These are phyloP conservation scores for Leptinotarsa lineolata DNA, from an alignment of 1,140 invertebrate genomes.

Conservation along the genomic window DNA sequence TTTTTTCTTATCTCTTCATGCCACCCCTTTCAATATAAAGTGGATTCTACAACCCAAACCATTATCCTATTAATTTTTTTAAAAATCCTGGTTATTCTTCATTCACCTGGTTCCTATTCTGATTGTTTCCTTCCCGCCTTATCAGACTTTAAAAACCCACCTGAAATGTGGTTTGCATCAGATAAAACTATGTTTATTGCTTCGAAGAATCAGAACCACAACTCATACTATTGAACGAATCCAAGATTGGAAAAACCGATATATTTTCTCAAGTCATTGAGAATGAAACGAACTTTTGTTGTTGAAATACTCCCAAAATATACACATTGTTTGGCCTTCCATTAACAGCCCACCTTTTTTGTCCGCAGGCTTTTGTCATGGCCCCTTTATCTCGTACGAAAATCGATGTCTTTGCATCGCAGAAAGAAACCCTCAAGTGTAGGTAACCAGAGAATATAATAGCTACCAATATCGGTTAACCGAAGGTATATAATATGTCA, in stretches of 20 bases:
- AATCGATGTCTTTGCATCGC: slow-evolving; percentile 20
- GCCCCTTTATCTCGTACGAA: slow-evolving; percentile 25
- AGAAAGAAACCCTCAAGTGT: slow-evolving; percentile 24
- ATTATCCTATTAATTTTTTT: no score
- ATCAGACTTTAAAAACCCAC: neutral
- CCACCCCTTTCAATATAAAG: no score
- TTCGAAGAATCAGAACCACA: slow-evolving; percentile 6
- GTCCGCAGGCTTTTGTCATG: slow-evolving; percentile 18
- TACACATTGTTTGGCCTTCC: slow-evolving; percentile 24
- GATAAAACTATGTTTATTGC: neutral
- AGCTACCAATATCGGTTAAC: slow-evolving; percentile 32
- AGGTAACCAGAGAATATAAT: slow-evolving; percentile 29
- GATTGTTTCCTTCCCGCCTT: no score
- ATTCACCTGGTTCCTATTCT: no score
- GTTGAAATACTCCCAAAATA: slow-evolving; percentile 22
- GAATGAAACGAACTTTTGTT: slow-evolving; percentile 24
- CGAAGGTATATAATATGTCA: slow-evolving; percentile 22
- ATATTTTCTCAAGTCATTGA: slow-evolving; percentile 26
- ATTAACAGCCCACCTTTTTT: slow-evolving; percentile 22
- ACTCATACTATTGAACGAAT: slow-evolving; percentile 9
- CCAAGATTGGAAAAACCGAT: slow-evolving; percentile 21
- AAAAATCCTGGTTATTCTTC: no score
- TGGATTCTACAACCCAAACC: no score
- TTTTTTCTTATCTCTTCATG: no score
- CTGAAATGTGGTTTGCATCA: neutral